Percentiles rank a stretch among this genome's conserved stretches.
These are phyloP conservation scores for Hiodon tergisus DNA, from an alignment of 2,113 vertebrate species.

Conservation along the genomic window DNA sequence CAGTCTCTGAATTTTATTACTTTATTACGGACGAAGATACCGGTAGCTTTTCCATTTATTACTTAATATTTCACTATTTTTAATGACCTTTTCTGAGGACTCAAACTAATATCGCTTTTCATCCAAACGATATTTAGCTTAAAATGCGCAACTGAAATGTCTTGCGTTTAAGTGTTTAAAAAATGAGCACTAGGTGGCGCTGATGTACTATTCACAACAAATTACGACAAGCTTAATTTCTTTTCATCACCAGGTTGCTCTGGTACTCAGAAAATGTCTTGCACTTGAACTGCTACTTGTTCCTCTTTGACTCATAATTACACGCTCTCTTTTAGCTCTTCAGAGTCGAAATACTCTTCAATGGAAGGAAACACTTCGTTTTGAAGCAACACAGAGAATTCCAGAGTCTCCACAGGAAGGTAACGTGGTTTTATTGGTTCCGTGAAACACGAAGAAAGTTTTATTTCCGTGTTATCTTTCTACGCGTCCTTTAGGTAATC, in stretches of 20 bases:
- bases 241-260: not conserved
- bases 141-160: no score
- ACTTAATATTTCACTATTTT: no score
- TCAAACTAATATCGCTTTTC: no score
- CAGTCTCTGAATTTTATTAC: no score
- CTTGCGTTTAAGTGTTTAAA: not conserved
- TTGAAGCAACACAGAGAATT: conserved; percentile 80
- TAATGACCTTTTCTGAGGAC: no score
- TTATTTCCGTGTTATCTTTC: no score
- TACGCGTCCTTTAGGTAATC: no score
- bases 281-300: not conserved
- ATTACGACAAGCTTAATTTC: not conserved
- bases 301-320: not conserved
- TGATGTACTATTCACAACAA: not conserved
- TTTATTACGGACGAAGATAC: no score
- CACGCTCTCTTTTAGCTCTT: conserved; percentile 66
- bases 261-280: not conserved
- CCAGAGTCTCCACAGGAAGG: conserved; percentile 82
- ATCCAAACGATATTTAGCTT: no score
- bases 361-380: conserved; percentile 82
- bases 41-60: no score
- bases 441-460: no score
- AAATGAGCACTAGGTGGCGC: conserved; percentile 1
- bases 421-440: conserved; percentile 40
- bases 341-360: conserved; percentile 78